Percentiles rank a stretch among this genome's conserved stretches.
These are phyloP conservation scores for Blastomussa wellsi DNA, from an alignment of 92 coral and sea anemone species.

Conservation along the genomic window DNA sequence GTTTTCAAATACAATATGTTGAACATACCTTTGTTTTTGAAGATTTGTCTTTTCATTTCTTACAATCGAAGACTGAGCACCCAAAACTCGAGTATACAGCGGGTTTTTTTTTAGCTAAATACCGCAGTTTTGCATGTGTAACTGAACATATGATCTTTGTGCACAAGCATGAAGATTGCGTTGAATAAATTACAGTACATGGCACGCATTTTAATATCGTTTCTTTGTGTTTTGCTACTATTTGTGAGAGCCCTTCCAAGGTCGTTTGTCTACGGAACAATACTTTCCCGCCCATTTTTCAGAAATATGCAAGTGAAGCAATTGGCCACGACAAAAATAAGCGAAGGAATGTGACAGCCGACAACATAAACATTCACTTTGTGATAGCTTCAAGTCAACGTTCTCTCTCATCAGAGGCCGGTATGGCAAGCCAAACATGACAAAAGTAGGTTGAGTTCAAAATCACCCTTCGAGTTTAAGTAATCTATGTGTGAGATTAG, in stretches of 20 bases:
- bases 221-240: neutral
- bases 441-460: too few relatives aligned
- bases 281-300: slow-evolving; percentile 17
- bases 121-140: neutral
- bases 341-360: neutral
- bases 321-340: neutral
- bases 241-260: slow-evolving; percentile 18
- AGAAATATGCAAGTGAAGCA: neutral
- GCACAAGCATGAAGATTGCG: neutral
- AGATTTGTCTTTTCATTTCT: neutral
- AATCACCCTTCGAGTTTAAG: too few relatives aligned
- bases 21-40: neutral
- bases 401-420: neutral
- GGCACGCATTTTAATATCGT: neutral
- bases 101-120: neutral
- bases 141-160: slow-evolving; percentile 14
- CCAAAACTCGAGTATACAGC: neutral
- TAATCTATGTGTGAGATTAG: too few relatives aligned
- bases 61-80: neutral
- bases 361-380: neutral
- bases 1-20: neutral
- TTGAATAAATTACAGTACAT: slow-evolving; percentile 28
- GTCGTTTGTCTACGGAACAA: slow-evolving; percentile 13
- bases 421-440: too few relatives aligned
- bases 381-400: neutral